phyloP scores from a whole-genome alignment of 2,888 invertebrate genomes.

The Thelaira solivaga region DNA sequence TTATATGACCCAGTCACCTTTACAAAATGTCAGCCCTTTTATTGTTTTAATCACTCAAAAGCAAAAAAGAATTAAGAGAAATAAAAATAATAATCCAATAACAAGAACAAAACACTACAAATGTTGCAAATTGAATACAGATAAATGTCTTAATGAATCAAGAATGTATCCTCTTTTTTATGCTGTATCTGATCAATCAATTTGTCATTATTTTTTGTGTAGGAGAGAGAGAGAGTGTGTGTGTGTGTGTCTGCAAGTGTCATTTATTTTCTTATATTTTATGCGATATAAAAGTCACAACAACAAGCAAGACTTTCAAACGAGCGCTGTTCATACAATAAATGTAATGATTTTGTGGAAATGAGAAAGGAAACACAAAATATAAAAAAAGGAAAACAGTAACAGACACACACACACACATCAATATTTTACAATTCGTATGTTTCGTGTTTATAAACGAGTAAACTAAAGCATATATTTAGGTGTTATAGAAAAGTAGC shows the following conservation, averaged over 20 bases:
- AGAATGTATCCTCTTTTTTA: constrained; percentile 28
- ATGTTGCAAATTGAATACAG: not conserved
- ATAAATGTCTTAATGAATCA: constrained; percentile 39
- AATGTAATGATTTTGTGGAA: constrained; percentile 19
- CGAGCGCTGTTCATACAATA: not conserved
- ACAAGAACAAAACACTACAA: too few species aligned
- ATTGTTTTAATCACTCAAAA: constrained; percentile 27
- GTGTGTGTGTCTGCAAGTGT: not conserved
- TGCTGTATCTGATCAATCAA: constrained; percentile 45
- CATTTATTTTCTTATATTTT: constrained; percentile 7
- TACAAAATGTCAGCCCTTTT: constrained; percentile 27
- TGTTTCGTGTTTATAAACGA: too few species aligned
- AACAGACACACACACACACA: not conserved
- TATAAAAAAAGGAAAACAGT: not conserved
- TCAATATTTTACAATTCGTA: too few species aligned
- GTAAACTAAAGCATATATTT: not conserved
- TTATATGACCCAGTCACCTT: not conserved
- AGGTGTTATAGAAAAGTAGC: constrained; percentile 6
- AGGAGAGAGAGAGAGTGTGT: not conserved
- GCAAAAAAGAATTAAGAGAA: too few species aligned
- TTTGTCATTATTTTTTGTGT: constrained; percentile 26
- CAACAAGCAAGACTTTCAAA: constrained; percentile 1
- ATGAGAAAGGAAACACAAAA: not conserved
- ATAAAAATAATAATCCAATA: too few species aligned
- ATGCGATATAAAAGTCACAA: constrained; percentile 18